Evolutionary conservation across 1,140 invertebrate species (phyloP), one percentile per base, ranked within the genome.

Genomic region (Trachymyrmex cornetzi): DNA sequence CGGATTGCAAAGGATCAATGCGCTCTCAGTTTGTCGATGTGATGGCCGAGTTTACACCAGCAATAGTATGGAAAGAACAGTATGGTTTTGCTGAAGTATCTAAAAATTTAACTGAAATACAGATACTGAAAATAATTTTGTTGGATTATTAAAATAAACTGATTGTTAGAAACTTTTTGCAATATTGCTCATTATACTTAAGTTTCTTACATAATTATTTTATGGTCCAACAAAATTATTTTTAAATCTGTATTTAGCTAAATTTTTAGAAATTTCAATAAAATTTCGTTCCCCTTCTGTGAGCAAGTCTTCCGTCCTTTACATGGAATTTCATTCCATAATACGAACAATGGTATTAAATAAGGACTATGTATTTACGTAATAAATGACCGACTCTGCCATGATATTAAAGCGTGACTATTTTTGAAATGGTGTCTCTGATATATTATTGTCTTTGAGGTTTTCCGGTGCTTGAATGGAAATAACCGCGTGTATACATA

Each of bases 21-120:
- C 63, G 63, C 63, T 6, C 61, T 6, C 19, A 53, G 22, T 22
- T 11, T 34, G n/a, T 38, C n/a, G 61, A 38, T 16, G 19, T 34
- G 19, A 7, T 27, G 19, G 38, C 14, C 80, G 69, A 82, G 38
- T 82, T 74, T 74, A 72, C 79, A 67, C 61, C 27, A 19, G 5
- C 22, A 71, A 24, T 27, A 38, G n/a, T 38, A 59, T 2, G 16
- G 3, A 44, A 12, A 44, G 0, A 44, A 11, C 38, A n/a, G n/a
- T n/a, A n/a, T n/a, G 38, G 38, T 44, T 44, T 44, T 44, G 9
- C 38, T 44, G 38, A 44, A 44, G 11, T 11, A 44, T 44, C 38
- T 44, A 44, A 44, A 44, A 44, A 44, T 44, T 44, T 44, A 44
- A 44, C 9, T 44, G 2, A 11, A 3, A 44, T 44, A 44, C 9